Conservation (phyloP, 2,797 vertebrate species). For the Centroberyx gerrardi region DNA sequence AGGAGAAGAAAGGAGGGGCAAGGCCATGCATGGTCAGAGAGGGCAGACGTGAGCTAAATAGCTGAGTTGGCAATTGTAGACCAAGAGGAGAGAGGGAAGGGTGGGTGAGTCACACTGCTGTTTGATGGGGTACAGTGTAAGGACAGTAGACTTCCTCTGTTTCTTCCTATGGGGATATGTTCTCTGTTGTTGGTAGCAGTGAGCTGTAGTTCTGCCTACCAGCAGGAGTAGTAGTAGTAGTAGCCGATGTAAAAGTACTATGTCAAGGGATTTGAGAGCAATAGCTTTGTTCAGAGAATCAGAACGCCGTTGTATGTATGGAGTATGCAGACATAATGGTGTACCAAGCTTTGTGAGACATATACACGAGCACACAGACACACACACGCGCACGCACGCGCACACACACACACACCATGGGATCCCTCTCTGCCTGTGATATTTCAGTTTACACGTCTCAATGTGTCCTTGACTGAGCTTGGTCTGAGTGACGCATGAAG, state of each 20-base stretch:
- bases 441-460: slow-evolving; percentile 67
- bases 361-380: neutral
- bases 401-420: slow-evolving; percentile 30
- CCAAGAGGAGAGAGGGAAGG: slow-evolving; percentile 48
- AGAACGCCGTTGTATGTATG: neutral
- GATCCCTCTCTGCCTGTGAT: slow-evolving; percentile 49
- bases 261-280: slow-evolving; percentile 14
- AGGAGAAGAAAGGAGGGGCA: slow-evolving; percentile 49
- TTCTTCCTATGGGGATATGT: slow-evolving; percentile 54
- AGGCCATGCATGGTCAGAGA: slow-evolving; percentile 77
- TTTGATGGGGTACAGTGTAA: slow-evolving; percentile 76
- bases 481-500: slow-evolving; percentile 66
- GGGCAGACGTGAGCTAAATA: slow-evolving; percentile 83
- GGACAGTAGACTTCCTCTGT: slow-evolving; percentile 65
- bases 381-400: slow-evolving; percentile 27
- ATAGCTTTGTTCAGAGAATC: slow-evolving; percentile 26
- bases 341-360: slow-evolving; percentile 27
- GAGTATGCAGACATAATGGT: neutral
- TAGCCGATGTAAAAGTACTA: neutral
- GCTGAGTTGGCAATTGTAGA: slow-evolving; percentile 79
- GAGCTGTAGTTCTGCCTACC: slow-evolving; percentile 12
- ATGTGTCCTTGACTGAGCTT: slow-evolving; percentile 70
- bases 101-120: slow-evolving; percentile 75
- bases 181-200: slow-evolving; percentile 40
- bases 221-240: neutral